These are phyloP conservation scores for Pygocentrus nattereri DNA, from an alignment of 2,797 vertebrate species.

Conservation along the genomic window DNA sequence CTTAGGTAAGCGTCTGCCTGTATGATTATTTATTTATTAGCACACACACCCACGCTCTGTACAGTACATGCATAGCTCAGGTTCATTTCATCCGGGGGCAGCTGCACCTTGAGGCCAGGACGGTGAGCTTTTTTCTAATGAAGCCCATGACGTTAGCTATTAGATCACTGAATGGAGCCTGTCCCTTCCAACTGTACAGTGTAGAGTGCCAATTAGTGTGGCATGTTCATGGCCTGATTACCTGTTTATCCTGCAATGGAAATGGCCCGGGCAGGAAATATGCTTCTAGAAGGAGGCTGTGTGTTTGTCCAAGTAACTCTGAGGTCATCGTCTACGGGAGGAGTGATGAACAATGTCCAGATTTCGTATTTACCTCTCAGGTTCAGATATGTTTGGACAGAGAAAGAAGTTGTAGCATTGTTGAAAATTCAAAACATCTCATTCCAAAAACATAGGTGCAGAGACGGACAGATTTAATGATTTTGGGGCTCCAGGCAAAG, in stretches of 20 bases:
- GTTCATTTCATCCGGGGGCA: background rate
- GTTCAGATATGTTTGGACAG: constrained; percentile 3
- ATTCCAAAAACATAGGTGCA: background rate
- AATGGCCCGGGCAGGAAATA: constrained; percentile 30
- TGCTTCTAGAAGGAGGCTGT: constrained; percentile 38
- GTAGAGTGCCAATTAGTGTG: constrained; percentile 60
- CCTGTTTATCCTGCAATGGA: constrained; percentile 69
- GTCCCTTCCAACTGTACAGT: constrained; percentile 42
- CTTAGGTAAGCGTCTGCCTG: constrained; percentile 16
- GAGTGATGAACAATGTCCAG: constrained; percentile 77
- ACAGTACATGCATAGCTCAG: background rate
- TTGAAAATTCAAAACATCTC: background rate
- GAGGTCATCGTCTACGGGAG: constrained; percentile 80
- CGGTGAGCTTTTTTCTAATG: constrained; percentile 48
- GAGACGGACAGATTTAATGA: too few species aligned
- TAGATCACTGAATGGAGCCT: constrained; percentile 61
- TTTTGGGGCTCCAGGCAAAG: too few species aligned
- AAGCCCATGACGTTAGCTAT: constrained; percentile 67
- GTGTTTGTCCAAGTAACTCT: constrained; percentile 70
- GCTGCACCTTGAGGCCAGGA: background rate
- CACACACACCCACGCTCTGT: background rate
- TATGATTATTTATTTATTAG: constrained; percentile 37
- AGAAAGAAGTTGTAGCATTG: background rate
- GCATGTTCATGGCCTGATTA: constrained; percentile 65
- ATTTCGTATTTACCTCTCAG: constrained; percentile 62